phyloP scores from a whole-genome alignment of 2,888 invertebrate species.

The Melanargia galathea region DNA sequence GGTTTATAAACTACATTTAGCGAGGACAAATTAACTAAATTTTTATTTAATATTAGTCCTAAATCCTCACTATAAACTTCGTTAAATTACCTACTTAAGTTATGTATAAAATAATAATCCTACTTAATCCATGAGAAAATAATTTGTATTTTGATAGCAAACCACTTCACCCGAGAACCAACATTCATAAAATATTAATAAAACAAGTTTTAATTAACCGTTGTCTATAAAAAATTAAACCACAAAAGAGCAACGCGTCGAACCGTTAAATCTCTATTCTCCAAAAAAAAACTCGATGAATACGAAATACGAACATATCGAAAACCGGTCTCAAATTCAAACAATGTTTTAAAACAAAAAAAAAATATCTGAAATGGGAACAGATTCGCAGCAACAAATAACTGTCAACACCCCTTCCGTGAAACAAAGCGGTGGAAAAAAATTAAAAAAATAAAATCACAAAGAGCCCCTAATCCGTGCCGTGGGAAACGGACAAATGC shows the following conservation, averaged over 20 bases:
- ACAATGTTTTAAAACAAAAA: conserved; percentile 72
- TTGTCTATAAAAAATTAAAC: conserved; percentile 62
- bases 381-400: conserved; percentile 78
- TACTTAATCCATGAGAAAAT: conserved; percentile 24
- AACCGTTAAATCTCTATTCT: conserved; percentile 78
- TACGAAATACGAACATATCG: conserved; percentile 66
- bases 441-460: conserved; percentile 72
- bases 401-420: conserved; percentile 81
- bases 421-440: conserved; percentile 74
- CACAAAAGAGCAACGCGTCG: conserved; percentile 73
- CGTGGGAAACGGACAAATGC: conserved; percentile 80
- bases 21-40: too few relatives aligned
- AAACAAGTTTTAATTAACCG: conserved; percentile 80
- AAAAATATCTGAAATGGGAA: conserved; percentile 58
- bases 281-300: conserved; percentile 61
- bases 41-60: not conserved
- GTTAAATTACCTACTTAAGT: not conserved
- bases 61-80: not conserved
- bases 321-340: conserved; percentile 76
- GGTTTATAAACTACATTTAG: too few relatives aligned
- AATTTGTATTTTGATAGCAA: conserved; percentile 54
- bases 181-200: conserved; percentile 63
- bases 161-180: conserved; percentile 57
- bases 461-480: conserved; percentile 75
- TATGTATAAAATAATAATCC: too few relatives aligned